These are phyloP conservation scores for Paramormyrops hopkinsi DNA, from an alignment of 2,797 vertebrate species.

Conservation along the genomic window DNA sequence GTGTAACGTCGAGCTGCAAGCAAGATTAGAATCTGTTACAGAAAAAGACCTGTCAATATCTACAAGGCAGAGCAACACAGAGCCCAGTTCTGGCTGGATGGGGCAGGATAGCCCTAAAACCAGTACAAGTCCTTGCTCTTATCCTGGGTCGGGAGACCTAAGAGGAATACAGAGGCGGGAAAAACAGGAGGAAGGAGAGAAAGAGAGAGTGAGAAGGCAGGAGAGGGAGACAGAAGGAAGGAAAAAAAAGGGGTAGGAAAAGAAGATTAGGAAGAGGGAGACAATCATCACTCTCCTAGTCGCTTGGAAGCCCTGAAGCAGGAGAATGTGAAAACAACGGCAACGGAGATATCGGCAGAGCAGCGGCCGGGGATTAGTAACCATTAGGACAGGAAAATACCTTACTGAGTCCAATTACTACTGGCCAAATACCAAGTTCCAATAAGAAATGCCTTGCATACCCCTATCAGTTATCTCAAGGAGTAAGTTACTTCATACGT, in stretches of 20 bases:
- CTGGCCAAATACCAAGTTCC: not conserved
- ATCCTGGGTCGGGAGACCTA: constrained; percentile 92
- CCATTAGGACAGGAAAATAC: not conserved
- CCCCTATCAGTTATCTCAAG: not conserved
- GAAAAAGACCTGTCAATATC: constrained; percentile 59
- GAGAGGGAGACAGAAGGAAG: constrained; percentile 41
- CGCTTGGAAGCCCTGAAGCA: constrained; percentile 30
- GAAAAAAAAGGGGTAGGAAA: constrained; percentile 51
- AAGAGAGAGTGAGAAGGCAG: constrained; percentile 37
- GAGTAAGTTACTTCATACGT: not conserved
- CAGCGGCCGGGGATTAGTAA: not conserved
- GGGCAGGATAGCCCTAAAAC: constrained; percentile 76
- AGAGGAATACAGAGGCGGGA: constrained; percentile 63
- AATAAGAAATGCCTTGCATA: not conserved
- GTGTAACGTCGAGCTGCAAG: constrained; percentile 89
- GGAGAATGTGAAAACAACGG: constrained; percentile 25
- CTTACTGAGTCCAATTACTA: not conserved
- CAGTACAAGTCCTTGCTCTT: constrained; percentile 97
- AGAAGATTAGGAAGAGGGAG: constrained; percentile 25
- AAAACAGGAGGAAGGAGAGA: constrained; percentile 41
- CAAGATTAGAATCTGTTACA: constrained; percentile 90
- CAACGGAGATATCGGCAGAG: constrained; percentile 7
- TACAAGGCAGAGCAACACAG: constrained; percentile 62
- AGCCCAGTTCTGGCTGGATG: constrained; percentile 54
- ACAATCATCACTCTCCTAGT: constrained; percentile 22